phyloP scores from a whole-genome alignment of 2,888 invertebrate genomes.

The Magallana nippona region DNA sequence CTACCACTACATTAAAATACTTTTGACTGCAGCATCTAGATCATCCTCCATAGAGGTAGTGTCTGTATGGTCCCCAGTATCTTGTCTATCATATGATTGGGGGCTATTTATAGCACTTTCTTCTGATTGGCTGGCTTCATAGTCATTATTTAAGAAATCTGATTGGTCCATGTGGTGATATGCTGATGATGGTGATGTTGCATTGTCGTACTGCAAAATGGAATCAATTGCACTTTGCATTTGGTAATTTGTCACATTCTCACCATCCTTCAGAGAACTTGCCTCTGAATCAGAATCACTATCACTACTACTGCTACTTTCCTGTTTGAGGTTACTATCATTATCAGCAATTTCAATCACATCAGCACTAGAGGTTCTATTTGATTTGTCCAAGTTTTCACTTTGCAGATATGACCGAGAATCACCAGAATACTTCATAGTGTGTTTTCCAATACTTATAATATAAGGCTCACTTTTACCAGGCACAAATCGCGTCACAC shows the following conservation, averaged over 20 bases:
- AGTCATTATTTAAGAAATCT: conserved; percentile 29
- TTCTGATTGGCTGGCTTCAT: conserved; percentile 49
- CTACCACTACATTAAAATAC: conserved; percentile 80
- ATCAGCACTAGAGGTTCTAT: not conserved
- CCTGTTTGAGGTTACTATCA: not conserved
- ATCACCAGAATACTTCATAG: conserved; percentile 30
- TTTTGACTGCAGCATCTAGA: conserved; percentile 82
- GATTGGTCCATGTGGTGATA: conserved; percentile 19
- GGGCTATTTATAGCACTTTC: conserved; percentile 34
- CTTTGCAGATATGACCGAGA: conserved; percentile 13
- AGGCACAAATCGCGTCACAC: conserved; percentile 40
- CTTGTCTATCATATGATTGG: conserved; percentile 17
- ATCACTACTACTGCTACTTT: conserved; percentile 36
- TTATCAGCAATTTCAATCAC: conserved; percentile 23
- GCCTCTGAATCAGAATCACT: conserved; percentile 39
- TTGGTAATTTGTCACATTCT: conserved; percentile 76
- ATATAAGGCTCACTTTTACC: conserved; percentile 42
- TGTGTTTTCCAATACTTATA: conserved; percentile 49
- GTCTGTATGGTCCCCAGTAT: conserved; percentile 34
- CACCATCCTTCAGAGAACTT: conserved; percentile 28
- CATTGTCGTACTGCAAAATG: conserved; percentile 83
- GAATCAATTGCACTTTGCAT: conserved; percentile 90
- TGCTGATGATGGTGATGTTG: conserved; percentile 41
- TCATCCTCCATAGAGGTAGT: conserved; percentile 75
- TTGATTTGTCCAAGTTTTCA: conserved; percentile 4